Evolutionary conservation across 2,113 vertebrate species (phyloP).

Genomic region (Vombatus ursinus): DNA sequence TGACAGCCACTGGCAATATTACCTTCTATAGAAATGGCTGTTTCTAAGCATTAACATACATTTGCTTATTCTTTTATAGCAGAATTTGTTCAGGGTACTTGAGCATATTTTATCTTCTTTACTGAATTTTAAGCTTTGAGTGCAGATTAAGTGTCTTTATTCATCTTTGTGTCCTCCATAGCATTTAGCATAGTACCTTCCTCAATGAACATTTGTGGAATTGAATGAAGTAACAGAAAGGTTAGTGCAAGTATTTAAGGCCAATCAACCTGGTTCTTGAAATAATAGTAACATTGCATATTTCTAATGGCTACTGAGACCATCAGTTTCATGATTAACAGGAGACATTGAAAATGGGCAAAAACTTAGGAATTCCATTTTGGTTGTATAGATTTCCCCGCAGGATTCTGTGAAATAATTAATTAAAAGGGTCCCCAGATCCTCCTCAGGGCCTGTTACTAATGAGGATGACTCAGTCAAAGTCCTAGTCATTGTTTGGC

Average conservation of each 20-base stretch:
- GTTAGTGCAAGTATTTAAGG: background rate
- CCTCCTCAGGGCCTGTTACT: background rate
- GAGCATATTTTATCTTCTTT: background rate
- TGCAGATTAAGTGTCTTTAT: background rate
- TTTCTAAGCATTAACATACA: background rate
- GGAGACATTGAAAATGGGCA: background rate
- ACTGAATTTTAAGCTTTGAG: background rate
- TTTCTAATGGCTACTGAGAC: background rate
- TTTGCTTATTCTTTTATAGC: background rate
- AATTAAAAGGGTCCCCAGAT: background rate
- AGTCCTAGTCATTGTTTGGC: background rate
- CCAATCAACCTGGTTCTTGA: background rate
- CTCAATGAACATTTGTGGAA: background rate
- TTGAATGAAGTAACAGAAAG: background rate
- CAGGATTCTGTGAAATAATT: background rate
- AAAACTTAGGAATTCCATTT: background rate
- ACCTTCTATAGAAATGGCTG: background rate
- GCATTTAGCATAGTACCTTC: background rate
- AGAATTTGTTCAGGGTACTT: background rate
- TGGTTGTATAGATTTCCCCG: conserved; percentile 7
- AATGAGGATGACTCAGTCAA: conserved; percentile 1
- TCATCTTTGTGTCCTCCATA: background rate
- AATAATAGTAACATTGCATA: background rate
- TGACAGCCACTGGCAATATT: background rate
- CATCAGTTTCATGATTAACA: background rate